A percentile compares a stretch with the other conserved stretches of the same genome.
Evolutionary conservation across 2,888 invertebrate genomes (phyloP).

Genomic region (Eupeodes luniger): DNA sequence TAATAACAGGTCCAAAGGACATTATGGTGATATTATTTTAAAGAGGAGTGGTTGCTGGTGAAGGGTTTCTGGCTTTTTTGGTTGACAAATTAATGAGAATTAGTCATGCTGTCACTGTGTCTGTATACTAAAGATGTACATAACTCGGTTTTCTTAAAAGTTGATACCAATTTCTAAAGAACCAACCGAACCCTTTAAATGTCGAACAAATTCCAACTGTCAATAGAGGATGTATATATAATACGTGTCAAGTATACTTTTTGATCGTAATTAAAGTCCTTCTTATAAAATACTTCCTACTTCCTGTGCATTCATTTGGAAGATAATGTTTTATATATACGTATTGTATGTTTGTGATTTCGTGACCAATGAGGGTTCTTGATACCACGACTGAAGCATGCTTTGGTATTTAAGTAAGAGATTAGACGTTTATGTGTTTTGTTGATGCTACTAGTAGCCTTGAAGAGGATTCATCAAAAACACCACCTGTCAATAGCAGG

Average conservation of each 20-base stretch:
- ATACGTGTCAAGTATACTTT: conserved; percentile 17
- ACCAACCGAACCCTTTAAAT: background rate
- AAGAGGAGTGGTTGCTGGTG: background rate
- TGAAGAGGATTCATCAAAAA: conserved; percentile 43
- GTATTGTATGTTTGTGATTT: conserved; percentile 62
- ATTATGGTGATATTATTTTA: conserved; percentile 40
- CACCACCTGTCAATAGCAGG: conserved; percentile 65
- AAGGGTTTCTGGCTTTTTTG: background rate
- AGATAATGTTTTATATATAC: conserved; percentile 7
- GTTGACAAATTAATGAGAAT: conserved; percentile 48
- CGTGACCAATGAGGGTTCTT: conserved; percentile 20
- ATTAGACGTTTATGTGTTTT: conserved; percentile 48
- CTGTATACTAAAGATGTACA: background rate
- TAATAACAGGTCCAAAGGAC: conserved; percentile 39
- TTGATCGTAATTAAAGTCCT: conserved; percentile 36
- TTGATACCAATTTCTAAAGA: no score
- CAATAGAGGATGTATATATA: background rate
- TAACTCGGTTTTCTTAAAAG: no score
- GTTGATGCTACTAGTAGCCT: conserved; percentile 12
- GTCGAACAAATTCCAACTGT: conserved; percentile 5
- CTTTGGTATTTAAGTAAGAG: conserved; percentile 33
- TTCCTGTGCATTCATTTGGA: conserved; percentile 4
- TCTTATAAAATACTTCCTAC: background rate
- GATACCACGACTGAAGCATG: conserved; percentile 38
- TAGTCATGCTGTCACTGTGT: background rate